Evolutionary conservation across 2,888 invertebrate genomes (phyloP), one percentile per base, ranked within the genome.

Genomic region (Smittia aterrima): DNA sequence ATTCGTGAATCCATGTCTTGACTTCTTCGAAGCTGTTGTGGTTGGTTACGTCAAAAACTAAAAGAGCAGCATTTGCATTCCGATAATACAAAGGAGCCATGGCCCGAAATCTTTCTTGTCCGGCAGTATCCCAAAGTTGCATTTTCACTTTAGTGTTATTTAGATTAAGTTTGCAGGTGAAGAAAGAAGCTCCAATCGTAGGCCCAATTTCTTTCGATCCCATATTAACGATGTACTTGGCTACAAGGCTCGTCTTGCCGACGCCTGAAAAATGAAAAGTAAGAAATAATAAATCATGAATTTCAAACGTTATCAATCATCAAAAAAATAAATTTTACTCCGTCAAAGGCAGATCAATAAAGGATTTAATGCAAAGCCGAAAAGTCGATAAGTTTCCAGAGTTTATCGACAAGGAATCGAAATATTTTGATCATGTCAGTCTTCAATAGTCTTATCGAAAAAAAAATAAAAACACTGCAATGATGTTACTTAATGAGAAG

Each of bases 51-150:
- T 96, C 96, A 80, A 91, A 96, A 0, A 95, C 90, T 66, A 96
- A 84, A 67, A 96, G 85, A 0, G 96, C 96, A 0, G 93, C 95
- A 81, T 94, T 95, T 0, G 95, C 92, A 80, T 94, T 95, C 71
- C 96, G 85, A 81, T 96, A 96, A 81, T 96, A 96, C 93, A 96
- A 94, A 6, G 96, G 96, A 0, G 95, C 94, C 90, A 96, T 95
- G 0, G 96, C 91, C 75, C 92, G 87, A 81, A 95, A 96, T 3
- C 82, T 80, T 78, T 83, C 82, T 77, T 82, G 82, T 0, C 83
- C 83, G 41, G 83, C 83, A n/a, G 82, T 83, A 76, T 83, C 82
- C 83, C 83, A 83, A 73, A 83, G 80, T 87, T 93, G 92, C 77
- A 93, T 81, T 83, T 91, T 92, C 7, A 93, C 89, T 79, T 87